Evolutionary conservation across 2,888 invertebrate genomes (phyloP).

Genomic region (Muscina levida): DNA sequence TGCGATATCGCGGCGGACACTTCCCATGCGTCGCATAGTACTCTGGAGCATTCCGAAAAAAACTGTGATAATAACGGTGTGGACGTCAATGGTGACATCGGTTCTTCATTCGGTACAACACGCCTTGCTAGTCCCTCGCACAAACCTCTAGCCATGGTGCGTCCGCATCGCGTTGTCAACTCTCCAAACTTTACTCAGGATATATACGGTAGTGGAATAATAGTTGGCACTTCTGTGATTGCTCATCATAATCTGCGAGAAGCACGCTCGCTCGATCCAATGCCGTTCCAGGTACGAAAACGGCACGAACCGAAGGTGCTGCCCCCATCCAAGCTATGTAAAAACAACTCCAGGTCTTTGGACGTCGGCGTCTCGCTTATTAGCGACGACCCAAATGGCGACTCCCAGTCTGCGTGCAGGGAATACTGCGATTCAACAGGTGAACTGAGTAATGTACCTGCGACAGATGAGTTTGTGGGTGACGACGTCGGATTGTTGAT

Average conservation of each 20-base stretch:
- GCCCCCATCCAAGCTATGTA: conserved; percentile 76
- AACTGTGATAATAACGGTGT: conserved; percentile 78
- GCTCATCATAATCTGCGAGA: conserved; percentile 80
- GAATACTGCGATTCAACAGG: conserved; percentile 62
- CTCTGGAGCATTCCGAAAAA: conserved; percentile 80
- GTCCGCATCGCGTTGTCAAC: conserved; percentile 81
- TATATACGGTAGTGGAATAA: conserved; percentile 65
- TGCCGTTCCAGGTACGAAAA: conserved; percentile 80
- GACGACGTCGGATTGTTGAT: conserved; percentile 75
- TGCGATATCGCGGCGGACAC: conserved; percentile 72
- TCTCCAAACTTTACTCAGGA: conserved; percentile 71
- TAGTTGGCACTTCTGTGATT: conserved; percentile 66
- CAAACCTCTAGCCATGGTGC: conserved; percentile 79
- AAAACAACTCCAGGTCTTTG: conserved; percentile 78
- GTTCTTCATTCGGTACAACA: conserved; percentile 53
- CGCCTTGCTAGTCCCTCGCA: conserved; percentile 60
- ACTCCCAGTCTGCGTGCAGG: not conserved
- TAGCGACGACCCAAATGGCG: conserved; percentile 52
- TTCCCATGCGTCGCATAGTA: conserved; percentile 75
- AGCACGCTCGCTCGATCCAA: conserved; percentile 84
- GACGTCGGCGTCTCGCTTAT: conserved; percentile 75
- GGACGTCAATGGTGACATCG: conserved; percentile 68
- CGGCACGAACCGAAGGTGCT: conserved; percentile 73
- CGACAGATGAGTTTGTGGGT: conserved; percentile 70
- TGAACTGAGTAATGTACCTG: conserved; percentile 58